Evolutionary conservation across 2,797 vertebrate genomes (phyloP).

Genomic region (Sebastes cheni): DNA sequence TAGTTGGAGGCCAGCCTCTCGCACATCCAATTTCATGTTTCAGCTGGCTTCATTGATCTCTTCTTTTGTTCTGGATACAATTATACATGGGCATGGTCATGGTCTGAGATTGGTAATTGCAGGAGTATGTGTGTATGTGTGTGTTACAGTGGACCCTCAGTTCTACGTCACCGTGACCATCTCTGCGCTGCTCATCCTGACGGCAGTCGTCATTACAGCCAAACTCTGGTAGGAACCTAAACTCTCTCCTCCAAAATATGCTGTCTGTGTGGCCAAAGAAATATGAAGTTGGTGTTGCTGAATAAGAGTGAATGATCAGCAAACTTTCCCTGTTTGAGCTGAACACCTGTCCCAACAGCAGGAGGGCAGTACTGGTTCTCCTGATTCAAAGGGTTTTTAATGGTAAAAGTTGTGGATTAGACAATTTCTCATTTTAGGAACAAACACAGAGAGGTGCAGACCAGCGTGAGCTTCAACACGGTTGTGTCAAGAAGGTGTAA

Average conservation of each 20-base stretch:
- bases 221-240: constrained; percentile 85
- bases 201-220: constrained; percentile 83
- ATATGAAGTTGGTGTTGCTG: not conserved
- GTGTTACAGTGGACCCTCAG: constrained; percentile 86
- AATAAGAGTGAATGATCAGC: not conserved
- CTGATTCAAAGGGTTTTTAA: constrained; percentile 1
- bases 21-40: constrained; percentile 61
- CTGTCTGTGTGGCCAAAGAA: constrained; percentile 7
- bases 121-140: constrained; percentile 62
- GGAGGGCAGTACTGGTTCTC: not conserved
- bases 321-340: not conserved
- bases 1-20: constrained; percentile 43
- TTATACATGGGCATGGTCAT: constrained; percentile 28
- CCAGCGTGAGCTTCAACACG: not conserved
- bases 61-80: constrained; percentile 51
- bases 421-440: not conserved
- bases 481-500: too few species aligned
- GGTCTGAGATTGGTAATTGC: constrained; percentile 43
- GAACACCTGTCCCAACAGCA: constrained; percentile 17
- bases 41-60: constrained; percentile 45
- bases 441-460: not conserved
- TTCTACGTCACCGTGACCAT: constrained; percentile 89
- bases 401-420: not conserved
- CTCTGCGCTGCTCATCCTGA: constrained; percentile 86
- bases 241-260: constrained; percentile 10